Conservation (phyloP, 2,113 vertebrate species). For the human region DNA sequence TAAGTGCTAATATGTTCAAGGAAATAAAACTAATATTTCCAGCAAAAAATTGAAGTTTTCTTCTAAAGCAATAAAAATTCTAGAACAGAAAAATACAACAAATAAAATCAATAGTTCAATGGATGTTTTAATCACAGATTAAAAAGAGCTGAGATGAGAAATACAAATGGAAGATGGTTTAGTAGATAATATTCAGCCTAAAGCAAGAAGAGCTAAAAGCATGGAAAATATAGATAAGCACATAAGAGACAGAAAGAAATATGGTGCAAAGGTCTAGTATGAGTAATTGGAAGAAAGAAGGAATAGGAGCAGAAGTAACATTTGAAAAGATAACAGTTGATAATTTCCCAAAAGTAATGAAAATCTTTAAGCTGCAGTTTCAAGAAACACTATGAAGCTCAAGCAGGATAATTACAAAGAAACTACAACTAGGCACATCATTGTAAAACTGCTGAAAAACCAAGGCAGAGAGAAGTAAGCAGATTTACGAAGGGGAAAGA, state of each 20-base stretch:
- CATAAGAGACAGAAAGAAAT: background rate
- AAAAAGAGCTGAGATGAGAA: background rate
- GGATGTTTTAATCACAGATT: background rate
- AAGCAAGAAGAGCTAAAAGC: background rate
- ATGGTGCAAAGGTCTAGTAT: background rate
- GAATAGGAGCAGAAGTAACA: background rate
- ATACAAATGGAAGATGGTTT: background rate
- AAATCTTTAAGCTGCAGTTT: background rate
- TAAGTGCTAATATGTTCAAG: background rate
- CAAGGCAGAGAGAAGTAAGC: background rate
- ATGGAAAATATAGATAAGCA: background rate
- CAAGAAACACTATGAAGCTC: background rate
- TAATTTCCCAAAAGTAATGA: background rate
- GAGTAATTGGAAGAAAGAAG: background rate
- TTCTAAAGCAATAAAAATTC: background rate
- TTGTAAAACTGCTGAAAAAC: background rate
- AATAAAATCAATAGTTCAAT: background rate
- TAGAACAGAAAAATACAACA: constrained; percentile 6
- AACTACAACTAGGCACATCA: background rate
- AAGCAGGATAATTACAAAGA: constrained; percentile 1
- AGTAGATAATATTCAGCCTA: background rate
- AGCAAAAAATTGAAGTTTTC: background rate
- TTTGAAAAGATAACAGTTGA: background rate
- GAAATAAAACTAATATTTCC: background rate
- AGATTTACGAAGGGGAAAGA: background rate